Evolutionary conservation across 2,797 vertebrate genomes (phyloP), one percentile per base, ranked within the genome.

Genomic region (Melanotaenia pygmaea): DNA sequence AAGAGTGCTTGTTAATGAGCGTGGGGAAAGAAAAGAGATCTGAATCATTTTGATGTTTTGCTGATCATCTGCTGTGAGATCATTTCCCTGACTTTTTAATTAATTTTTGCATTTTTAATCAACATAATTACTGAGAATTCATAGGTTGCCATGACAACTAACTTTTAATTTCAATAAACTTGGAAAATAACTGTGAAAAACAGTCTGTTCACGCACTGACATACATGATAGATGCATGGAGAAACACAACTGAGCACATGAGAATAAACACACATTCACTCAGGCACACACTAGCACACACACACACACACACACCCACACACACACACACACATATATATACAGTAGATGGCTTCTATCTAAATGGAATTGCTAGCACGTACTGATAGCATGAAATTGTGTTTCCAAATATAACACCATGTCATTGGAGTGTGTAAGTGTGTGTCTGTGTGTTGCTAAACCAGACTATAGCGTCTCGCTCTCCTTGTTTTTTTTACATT

Each of bases 331-430:
- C 37, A 73, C 4, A 77, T 47, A 76, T 65, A 82, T 71, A 83
- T n/a, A 87, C 38, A 65, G 86, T 78, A 89, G 72, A 89, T 28
- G 63, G 77, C 84, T 90, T 78, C 81, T 92, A 91, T 92, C 89
- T 90, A 92, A 92, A 92, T 92, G 90, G 87, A 92, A 93, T 89
- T 89, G 90, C 91, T 89, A 88, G 87, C 90, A 88, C 85, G 82
- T 84, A 87, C 87, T 88, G 92, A 92, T 90, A 91, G 89, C 90
- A 92, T 92, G 91, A 92, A 93, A 93, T 93, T 93, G 90, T 91
- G 90, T 89, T 91, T 92, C 91, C 90, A 92, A 92, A 93, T 91
- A 92, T 92, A 92, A 92, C 90, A 90, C 87, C 88, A 50, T 93
- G 89, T 92, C 91, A 92, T 90, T 90, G 88, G 89, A 83, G 85